Base-by-base conservation (phyloP, 2,797 vertebrate species). In the Helicolenus hilgendorfi region DNA sequence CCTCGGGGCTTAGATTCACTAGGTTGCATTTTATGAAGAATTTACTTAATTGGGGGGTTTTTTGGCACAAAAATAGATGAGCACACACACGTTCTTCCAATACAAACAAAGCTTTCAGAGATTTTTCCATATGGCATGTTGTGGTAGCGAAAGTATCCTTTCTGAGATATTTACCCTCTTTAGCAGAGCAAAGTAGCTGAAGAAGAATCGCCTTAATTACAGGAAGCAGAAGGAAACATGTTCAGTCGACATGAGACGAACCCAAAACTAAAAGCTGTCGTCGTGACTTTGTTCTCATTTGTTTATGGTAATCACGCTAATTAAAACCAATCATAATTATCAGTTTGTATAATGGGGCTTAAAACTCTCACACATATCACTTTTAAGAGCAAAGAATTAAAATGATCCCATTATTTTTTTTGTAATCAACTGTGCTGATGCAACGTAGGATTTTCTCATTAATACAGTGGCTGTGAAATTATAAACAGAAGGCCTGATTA, bases 391-490 rank as follows among this genome's bases (percentile, higher is more conserved):
- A 84, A 70, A 72, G 15, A 49, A 79, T 73, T 38, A 10, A 82
- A 88, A 73, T 0, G 4, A 81, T 83, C 38, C 38, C 20, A 59
- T 80, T 81, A 59, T 75, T 85, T 41, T 41, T 41, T 76, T 38
- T 80, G 69, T 68, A 72, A 87, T 87, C 67, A 33, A 5, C 41
- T 55, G 74, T 29, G 49, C 22, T 49, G 70, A 63, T 68, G 79
- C 56, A 69, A 24, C 18, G 29, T 4, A 45, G 67, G 38, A 68
- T 70, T 68, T 69, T 49, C 79, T 75, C 81, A 76, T 92, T 92
- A 90, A 86, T 86, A 53, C 86, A 87, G 72, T 64, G 82, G 84
- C 71, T 87, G 77, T 88, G 76, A 87, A 92, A 94, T 89, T 27
- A 77, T 22, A 79, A 89, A 86, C 80, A 92, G 77, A 78, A 70